Conservation (phyloP, 2,797 vertebrate species). For the Siniperca undulata region DNA sequence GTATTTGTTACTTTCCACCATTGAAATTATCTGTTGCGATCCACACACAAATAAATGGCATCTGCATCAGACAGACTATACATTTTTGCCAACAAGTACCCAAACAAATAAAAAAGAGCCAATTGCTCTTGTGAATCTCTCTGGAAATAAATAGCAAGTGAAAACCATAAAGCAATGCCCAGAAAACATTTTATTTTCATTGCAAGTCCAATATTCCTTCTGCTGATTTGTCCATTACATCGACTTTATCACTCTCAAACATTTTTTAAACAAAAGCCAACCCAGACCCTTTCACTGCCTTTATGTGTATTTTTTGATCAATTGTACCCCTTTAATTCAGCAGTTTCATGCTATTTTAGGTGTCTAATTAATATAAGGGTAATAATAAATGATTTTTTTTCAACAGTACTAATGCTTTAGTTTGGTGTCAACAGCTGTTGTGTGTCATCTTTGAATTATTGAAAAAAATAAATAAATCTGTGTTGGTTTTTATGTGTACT, state of each 20-base stretch:
- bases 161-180: slow-evolving; percentile 4
- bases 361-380: no score
- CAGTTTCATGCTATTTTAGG: no score
- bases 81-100: not conserved
- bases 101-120: not conserved
- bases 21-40: not conserved
- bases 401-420: no score
- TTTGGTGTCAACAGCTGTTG: no score
- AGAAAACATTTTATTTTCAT: not conserved
- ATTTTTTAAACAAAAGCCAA: not conserved
- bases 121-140: not conserved
- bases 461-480: no score
- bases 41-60: not conserved
- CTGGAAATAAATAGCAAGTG: not conserved
- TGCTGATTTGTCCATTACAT: not conserved
- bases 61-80: slow-evolving; percentile 2
- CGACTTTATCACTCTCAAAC: not conserved
- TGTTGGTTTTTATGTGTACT: not conserved
- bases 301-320: not conserved
- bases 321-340: no score
- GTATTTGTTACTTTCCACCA: not conserved
- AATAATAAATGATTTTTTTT: no score
- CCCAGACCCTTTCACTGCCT: not conserved
- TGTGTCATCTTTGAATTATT: no score
- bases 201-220: not conserved